Evolutionary conservation across 1,140 invertebrate species (phyloP).

Genomic region (Myzus persicae): DNA sequence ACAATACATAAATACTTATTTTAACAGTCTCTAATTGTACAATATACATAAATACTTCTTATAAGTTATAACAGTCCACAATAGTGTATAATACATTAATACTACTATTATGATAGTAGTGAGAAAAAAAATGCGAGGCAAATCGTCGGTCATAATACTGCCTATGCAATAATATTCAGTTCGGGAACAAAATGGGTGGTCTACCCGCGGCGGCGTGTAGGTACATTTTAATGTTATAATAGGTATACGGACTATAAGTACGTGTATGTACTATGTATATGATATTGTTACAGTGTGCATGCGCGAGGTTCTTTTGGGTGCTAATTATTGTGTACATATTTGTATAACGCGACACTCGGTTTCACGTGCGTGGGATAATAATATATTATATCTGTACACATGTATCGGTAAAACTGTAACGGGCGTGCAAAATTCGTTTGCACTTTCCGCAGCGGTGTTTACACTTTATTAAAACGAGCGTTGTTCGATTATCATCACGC

Average conservation of each 20-base stretch:
- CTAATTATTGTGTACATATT: not conserved
- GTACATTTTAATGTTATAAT: not conserved
- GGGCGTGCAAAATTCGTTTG: slow-evolving; percentile 1
- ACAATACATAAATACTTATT: not conserved
- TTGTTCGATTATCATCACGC: not conserved
- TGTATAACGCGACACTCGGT: not conserved
- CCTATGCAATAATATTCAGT: not conserved
- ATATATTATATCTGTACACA: not conserved
- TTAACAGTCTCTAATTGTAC: too few species aligned
- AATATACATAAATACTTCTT: not conserved
- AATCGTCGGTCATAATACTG: not conserved
- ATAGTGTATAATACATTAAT: too few species aligned
- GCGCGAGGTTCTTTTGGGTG: not conserved
- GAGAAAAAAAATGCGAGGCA: not conserved
- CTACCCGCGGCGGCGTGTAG: not conserved
- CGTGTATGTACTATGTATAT: too few species aligned
- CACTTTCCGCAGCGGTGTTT: not conserved
- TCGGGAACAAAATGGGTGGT: not conserved
- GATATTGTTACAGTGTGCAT: not conserved
- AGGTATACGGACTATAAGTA: not conserved
- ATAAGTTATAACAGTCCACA: too few species aligned
- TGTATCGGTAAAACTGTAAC: not conserved
- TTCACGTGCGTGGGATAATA: not conserved
- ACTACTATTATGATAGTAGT: not conserved
- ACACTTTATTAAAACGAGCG: not conserved